Conservation (phyloP, 2,888 invertebrate genomes). For the Oithona nana region DNA sequence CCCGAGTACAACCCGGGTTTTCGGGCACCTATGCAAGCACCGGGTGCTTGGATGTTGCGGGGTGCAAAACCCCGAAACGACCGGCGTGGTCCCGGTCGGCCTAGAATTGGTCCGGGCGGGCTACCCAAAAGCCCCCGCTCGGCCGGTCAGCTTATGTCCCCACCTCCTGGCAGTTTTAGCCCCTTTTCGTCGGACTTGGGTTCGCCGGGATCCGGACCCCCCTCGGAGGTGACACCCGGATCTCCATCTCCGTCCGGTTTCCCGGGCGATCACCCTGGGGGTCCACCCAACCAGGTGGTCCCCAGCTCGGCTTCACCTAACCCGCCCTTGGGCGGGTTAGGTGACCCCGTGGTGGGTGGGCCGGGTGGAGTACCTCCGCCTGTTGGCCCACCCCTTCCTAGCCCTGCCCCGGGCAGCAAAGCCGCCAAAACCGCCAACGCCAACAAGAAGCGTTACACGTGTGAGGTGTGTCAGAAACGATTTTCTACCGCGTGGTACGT, state of each 20-base stretch:
- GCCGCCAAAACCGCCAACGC: not conserved
- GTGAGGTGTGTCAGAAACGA: constrained; percentile 15
- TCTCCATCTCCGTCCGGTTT: not conserved
- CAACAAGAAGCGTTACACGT: constrained; percentile 15
- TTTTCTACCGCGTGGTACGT: constrained; percentile 17
- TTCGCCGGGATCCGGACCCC: not conserved
- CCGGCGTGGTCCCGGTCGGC: not conserved
- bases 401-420: not conserved
- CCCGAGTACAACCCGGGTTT: not conserved
- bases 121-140: not conserved
- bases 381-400: not conserved
- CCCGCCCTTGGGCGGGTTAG: too few species aligned
- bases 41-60: not conserved
- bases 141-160: not conserved
- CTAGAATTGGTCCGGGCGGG: not conserved
- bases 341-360: too few species aligned
- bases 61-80: not conserved
- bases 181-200: not conserved
- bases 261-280: too few species aligned
- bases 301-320: too few species aligned
- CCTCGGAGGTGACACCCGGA: not conserved
- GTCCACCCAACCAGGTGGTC: too few species aligned
- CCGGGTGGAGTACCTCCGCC: not conserved
- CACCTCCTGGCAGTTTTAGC: not conserved
- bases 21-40: not conserved